Evolutionary conservation across 2,797 vertebrate species (phyloP).

Genomic region (Leuciscus waleckii): DNA sequence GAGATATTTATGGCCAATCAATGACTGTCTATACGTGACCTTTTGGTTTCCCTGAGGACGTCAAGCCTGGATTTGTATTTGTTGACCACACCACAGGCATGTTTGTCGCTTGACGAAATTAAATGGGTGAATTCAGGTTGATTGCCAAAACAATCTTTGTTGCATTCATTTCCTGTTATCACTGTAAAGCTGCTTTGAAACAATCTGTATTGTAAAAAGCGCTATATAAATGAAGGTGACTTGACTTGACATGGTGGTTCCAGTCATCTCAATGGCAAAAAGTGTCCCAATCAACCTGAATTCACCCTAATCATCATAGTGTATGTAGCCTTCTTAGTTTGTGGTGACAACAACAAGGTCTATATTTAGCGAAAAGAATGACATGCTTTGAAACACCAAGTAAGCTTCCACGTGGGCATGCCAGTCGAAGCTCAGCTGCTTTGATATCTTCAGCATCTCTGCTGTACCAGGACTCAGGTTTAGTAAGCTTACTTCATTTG

Average conservation of each 20-base stretch:
- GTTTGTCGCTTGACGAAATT: not conserved
- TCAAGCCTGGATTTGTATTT: not conserved
- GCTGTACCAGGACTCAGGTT: not conserved
- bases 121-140: not conserved
- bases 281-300: not conserved
- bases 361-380: constrained; percentile 29
- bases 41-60: not conserved
- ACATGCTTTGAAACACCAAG: constrained; percentile 24
- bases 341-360: constrained; percentile 3
- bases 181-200: too few species aligned
- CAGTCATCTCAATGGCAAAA: not conserved
- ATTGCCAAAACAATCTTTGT: not conserved
- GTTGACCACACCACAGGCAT: not conserved
- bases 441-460: constrained; percentile 11
- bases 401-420: constrained; percentile 24
- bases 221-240: too few species aligned
- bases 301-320: not conserved
- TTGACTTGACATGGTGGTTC: not conserved
- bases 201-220: too few species aligned
- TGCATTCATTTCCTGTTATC: too few species aligned
- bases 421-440: constrained; percentile 3
- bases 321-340: constrained; percentile 11
- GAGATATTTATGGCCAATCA: not conserved
- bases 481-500: not conserved
- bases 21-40: not conserved